Base-by-base conservation (phyloP, 2,797 vertebrate species). In the Sandelia bainsii region DNA sequence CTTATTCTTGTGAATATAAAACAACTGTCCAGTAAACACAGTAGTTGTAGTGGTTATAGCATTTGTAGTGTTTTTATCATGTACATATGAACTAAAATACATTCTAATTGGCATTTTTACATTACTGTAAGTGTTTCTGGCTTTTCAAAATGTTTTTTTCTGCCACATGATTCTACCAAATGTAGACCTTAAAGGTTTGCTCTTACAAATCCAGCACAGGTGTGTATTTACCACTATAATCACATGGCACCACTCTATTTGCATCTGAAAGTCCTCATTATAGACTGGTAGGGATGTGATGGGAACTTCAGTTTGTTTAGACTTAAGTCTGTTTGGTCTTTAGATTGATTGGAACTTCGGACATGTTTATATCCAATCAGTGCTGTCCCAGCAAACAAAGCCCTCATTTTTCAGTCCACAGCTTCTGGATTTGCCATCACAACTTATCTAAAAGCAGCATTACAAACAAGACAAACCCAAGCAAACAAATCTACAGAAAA, bases 401-500 rank as follows among this genome's bases (percentile, higher is more conserved):
- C 59, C 40, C 27, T 56, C n/a, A 40, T 74, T 75, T 82, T 65
- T 77, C 53, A 27, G 25, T 56, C 59, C 59, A 42, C 53, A 23
- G 57, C 52, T 32, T 39, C 58, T 20, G 45, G 66, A 78, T 78
- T 63, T 51, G 42, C 73, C 61, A 32, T 77, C 59, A 81, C 74
- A 65, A 54, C 60, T 67, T 61, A 49, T 51, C 45, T 80, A 23
- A 67, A 63, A 37, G 66, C 10, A 12, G 12, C 42, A 65, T 66
- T 69, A 71, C 50, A 65, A 74, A 69, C 32, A 25, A 74, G 60
- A 77, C 78, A 49, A 67, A 70, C 45, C 29, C 70, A 68, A 75
- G 72, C 66, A 86, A 87, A 84, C 69, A 67, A 75, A 80, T 81
- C 62, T 62, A 76, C 58, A 37, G 68, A 74, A 87, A 82, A 85